Evolutionary conservation across 1,140 invertebrate species (phyloP), one percentile per base, ranked within the genome.

Genomic region (Brachionus plicatilis): DNA sequence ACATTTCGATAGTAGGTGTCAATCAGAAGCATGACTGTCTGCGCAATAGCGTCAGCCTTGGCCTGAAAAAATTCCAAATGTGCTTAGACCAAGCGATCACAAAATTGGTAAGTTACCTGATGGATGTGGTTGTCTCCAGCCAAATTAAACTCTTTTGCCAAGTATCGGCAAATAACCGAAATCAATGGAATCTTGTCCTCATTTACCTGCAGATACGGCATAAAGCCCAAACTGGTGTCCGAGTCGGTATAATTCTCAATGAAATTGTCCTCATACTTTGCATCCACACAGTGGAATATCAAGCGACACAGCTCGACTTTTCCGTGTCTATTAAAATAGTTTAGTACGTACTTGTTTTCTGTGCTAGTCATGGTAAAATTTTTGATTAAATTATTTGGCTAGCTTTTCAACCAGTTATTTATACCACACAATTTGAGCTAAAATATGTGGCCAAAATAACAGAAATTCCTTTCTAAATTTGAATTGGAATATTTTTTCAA

Each of bases 191-290:
- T 82, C 20, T 82, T 82, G 8, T 65, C 53, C 20, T 82, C 79
- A 41, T 82, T 60, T 17, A 82, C 53, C 27, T 82, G 33, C 20
- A 82, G 45, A 37, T 65, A 82, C 2, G 79, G 79, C 53, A 76
- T 76, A 14, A 76, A 76, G 27, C 72, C 72, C 33, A 76, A 76
- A 33, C 45, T 76, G 7, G 72, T 82, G 60, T 68, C 79, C n/a
- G 79, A 82, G 27, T 82, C 79, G 0, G 53, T 82, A 11, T 45
- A 68, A 82, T 82, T 82, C 60, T 85, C 84, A 45, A 87, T 82
- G n/a, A 86, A 72, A 47, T 86, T 78, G 70, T 87, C 86, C 76
- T 86, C 85, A 78, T 85, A 87, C 9, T 84, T 53, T 11, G 84
- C 82, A 9, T 72, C 82, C 1, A 86, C 85, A 56, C 83, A 82